These are phyloP conservation scores for Eulemur coronatus DNA, from an alignment of 2,797 vertebrate genomes.

Conservation along the genomic window DNA sequence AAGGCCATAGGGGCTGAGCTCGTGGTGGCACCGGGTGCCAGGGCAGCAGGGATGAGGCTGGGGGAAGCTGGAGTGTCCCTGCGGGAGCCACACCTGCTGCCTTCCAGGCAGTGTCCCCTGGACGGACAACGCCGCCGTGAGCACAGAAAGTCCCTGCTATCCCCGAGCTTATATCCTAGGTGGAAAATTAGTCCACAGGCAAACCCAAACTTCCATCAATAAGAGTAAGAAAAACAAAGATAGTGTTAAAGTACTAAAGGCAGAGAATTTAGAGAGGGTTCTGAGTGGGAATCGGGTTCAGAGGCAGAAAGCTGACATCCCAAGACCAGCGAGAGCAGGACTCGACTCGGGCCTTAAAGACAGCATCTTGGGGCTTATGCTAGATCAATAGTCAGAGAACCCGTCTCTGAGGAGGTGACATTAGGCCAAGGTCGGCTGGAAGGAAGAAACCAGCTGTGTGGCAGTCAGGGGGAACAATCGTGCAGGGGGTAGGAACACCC, in stretches of 20 bases:
- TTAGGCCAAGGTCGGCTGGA: background rate
- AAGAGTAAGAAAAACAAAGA: rapidly evolving
- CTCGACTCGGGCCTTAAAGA: rapidly evolving
- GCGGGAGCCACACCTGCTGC: background rate
- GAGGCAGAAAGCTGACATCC: rapidly evolving
- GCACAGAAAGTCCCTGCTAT: background rate
- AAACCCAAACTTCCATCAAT: background rate
- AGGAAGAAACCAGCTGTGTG: background rate
- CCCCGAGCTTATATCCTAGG: background rate
- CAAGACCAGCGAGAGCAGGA: background rate
- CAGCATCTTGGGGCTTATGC: rapidly evolving
- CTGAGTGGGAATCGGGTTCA: background rate
- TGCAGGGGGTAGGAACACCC: background rate
- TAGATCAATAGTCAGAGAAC: background rate
- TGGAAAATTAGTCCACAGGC: background rate
- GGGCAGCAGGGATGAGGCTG: rapidly evolving
- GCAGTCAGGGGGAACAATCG: background rate
- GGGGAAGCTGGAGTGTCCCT: background rate
- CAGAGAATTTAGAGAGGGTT: rapidly evolving
- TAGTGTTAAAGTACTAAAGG: too few species aligned
- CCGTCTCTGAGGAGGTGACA: rapidly evolving
- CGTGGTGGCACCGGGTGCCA: too few species aligned
- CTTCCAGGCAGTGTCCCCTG: background rate
- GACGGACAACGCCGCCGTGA: rapidly evolving
- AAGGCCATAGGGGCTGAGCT: background rate